Evolutionary conservation across 2,888 invertebrate species (phyloP).

Genomic region (Phengaris arion): DNA sequence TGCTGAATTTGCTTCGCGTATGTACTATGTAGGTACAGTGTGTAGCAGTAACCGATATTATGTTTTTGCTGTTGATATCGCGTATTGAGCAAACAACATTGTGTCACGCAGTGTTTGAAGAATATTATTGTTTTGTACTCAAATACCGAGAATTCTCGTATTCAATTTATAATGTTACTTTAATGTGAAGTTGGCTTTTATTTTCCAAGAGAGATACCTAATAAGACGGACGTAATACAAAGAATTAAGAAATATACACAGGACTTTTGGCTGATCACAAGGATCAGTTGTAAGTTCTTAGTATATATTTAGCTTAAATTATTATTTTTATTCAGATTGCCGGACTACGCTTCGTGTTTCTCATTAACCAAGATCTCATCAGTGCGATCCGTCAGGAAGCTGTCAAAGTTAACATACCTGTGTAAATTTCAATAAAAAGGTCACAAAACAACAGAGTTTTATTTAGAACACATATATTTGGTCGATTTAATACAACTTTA

Average conservation of each 20-base stretch:
- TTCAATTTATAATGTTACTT: background rate
- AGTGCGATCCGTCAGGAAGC: conserved; percentile 93
- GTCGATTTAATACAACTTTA: conserved; percentile 72
- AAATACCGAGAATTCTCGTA: conserved; percentile 2
- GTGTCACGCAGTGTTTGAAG: background rate
- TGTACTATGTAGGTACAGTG: background rate
- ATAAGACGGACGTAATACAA: too few species aligned
- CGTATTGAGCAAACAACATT: conserved; percentile 16
- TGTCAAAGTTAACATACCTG: conserved; percentile 84
- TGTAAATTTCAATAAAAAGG: conserved; percentile 51
- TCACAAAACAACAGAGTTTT: conserved; percentile 46
- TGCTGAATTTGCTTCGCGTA: background rate
- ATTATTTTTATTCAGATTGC: conserved; percentile 82
- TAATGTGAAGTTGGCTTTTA: background rate
- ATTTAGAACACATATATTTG: conserved; percentile 79
- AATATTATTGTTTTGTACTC: conserved; percentile 16
- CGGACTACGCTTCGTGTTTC: conserved; percentile 94
- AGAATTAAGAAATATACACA: background rate
- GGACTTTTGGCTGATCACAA: background rate
- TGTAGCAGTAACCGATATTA: conserved; percentile 1
- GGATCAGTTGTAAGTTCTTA: background rate
- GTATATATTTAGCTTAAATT: background rate
- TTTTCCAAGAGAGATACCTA: too few species aligned
- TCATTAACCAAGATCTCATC: conserved; percentile 95
- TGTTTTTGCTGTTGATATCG: background rate